Evolutionary conservation across 2,888 invertebrate genomes (phyloP).

Genomic region (Nycteola revayana): DNA sequence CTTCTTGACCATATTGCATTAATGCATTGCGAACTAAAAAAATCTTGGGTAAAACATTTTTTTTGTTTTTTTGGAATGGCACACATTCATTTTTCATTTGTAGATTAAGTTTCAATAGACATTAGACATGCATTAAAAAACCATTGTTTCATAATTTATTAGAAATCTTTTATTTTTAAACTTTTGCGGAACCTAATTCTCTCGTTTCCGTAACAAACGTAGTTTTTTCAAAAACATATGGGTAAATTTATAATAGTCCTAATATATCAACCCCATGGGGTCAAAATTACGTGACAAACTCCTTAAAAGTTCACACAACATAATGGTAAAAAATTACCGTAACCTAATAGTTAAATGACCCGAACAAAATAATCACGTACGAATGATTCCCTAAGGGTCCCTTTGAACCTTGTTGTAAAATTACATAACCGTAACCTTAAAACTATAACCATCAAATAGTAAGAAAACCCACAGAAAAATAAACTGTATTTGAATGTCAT

Average conservation of each 20-base stretch:
- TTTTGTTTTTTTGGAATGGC: too few species aligned
- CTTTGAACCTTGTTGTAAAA: constrained; percentile 3
- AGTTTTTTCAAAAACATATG: too few species aligned
- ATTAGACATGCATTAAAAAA: too few species aligned
- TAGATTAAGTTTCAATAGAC: too few species aligned
- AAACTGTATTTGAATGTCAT: neutral
- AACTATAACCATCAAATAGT: neutral
- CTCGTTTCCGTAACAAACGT: too few species aligned
- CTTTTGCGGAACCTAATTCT: too few species aligned
- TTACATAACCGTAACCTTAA: constrained; percentile 2
- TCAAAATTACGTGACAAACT: neutral
- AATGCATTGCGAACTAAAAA: too few species aligned
- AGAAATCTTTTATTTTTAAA: too few species aligned
- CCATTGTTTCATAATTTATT: too few species aligned
- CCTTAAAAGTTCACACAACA: neutral
- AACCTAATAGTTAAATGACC: constrained; percentile 14
- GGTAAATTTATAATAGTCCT: constrained; percentile 1
- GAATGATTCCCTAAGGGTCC: constrained; percentile 21
- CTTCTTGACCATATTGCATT: too few species aligned
- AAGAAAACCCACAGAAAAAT: neutral
- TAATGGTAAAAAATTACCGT: constrained; percentile 7
- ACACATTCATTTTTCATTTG: too few species aligned
- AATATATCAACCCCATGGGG: neutral
- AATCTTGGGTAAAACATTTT: too few species aligned
- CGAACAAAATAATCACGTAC: constrained; percentile 29